Percentiles rank a stretch among this genome's conserved stretches.
These are phyloP conservation scores for Vollenhovia emeryi DNA, from an alignment of 1,140 invertebrate genomes.

Conservation along the genomic window DNA sequence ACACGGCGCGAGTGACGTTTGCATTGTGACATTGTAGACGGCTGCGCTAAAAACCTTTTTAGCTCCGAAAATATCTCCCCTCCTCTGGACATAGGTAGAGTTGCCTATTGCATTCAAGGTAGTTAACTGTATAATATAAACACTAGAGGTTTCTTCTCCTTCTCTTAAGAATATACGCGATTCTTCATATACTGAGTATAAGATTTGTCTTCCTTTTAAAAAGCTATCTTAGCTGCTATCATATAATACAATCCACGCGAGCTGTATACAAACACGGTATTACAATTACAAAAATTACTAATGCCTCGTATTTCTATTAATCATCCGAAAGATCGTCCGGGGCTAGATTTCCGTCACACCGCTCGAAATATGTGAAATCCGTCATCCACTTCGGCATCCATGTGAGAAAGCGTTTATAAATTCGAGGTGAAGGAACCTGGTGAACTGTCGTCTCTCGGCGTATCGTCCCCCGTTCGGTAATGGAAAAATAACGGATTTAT, in stretches of 20 bases:
- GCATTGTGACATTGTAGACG: slow-evolving; percentile 18
- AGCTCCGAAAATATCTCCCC: slow-evolving; percentile 40
- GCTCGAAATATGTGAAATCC: slow-evolving; percentile 73
- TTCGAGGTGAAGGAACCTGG: slow-evolving; percentile 62
- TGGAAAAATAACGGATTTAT: slow-evolving; percentile 69
- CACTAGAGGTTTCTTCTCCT: slow-evolving; percentile 52
- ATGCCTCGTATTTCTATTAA: slow-evolving; percentile 72
- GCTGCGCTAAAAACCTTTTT: slow-evolving; percentile 18
- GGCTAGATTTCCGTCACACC: slow-evolving; percentile 26
- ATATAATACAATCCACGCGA: slow-evolving; percentile 74
- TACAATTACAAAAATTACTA: slow-evolving; percentile 80
- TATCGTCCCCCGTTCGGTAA: not conserved
- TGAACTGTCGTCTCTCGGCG: slow-evolving; percentile 20
- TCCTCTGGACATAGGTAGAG: slow-evolving; percentile 63
- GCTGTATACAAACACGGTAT: slow-evolving; percentile 75
- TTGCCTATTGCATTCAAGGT: slow-evolving; percentile 65
- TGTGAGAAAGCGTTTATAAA: slow-evolving; percentile 72
- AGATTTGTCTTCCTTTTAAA: slow-evolving; percentile 67
- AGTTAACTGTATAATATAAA: slow-evolving; percentile 66
- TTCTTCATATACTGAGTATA: slow-evolving; percentile 58
- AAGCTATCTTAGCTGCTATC: slow-evolving; percentile 65
- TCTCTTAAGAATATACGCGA: slow-evolving; percentile 57
- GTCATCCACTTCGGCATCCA: slow-evolving; percentile 58
- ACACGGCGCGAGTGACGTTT: slow-evolving; percentile 20
- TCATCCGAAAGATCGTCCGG: slow-evolving; percentile 59